These are phyloP conservation scores for Heliconius erato DNA, from an alignment of 2,888 invertebrate species.

Conservation along the genomic window DNA sequence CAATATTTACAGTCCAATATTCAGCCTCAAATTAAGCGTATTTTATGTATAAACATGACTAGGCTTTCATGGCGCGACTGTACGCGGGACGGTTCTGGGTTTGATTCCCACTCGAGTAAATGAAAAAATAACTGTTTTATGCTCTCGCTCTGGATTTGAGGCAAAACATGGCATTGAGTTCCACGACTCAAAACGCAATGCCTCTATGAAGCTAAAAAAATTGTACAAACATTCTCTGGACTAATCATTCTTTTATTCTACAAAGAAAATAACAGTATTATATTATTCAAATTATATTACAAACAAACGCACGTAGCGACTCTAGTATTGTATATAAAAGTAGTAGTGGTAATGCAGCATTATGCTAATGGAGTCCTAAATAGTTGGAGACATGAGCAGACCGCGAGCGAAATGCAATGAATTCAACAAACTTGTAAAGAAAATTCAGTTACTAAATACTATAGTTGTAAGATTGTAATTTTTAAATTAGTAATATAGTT, in stretches of 20 bases:
- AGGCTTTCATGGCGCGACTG: not conserved
- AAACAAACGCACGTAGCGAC: conserved; percentile 32
- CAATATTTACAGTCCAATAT: no score
- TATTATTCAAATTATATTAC: conserved; percentile 30
- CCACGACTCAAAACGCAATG: no score
- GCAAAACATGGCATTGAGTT: no score
- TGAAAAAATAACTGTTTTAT: not conserved
- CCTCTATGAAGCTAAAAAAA: not conserved
- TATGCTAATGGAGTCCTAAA: conserved; percentile 77
- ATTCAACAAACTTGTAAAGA: conserved; percentile 67
- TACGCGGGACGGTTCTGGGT: not conserved
- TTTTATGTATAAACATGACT: no score
- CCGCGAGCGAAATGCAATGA: conserved; percentile 73
- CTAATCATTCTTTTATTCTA: not conserved
- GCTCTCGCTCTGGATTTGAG: no score
- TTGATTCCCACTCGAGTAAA: not conserved
- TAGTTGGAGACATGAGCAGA: conserved; percentile 78
- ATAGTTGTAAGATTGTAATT: not conserved
- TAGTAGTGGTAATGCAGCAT: conserved; percentile 66
- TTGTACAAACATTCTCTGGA: not conserved
- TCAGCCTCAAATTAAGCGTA: not conserved
- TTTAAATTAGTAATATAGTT: not conserved
- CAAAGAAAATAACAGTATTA: not conserved
- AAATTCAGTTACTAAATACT: conserved; percentile 38
- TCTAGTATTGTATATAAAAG: conserved; percentile 26